Evolutionary conservation across 2,888 invertebrate species (phyloP).

Genomic region (Drosophila meridiana): DNA sequence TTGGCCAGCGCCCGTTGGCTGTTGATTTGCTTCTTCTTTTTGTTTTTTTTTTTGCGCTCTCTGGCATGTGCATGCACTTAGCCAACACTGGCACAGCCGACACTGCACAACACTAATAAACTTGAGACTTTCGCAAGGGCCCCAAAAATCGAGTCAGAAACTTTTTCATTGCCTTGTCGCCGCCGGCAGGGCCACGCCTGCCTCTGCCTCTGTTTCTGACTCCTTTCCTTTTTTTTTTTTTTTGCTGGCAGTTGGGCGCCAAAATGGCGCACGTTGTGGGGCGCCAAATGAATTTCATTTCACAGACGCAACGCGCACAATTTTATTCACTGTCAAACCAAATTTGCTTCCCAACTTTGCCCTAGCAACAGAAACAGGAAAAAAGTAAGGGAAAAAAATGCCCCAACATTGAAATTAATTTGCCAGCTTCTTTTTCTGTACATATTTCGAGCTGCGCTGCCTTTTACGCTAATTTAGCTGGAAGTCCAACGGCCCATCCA

Average conservation of each 20-base stretch:
- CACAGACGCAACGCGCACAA: conserved; percentile 73
- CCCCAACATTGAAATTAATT: conserved; percentile 69
- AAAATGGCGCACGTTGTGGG: conserved; percentile 61
- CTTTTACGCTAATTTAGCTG: conserved; percentile 70
- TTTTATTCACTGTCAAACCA: conserved; percentile 78
- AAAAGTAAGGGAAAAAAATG: neutral
- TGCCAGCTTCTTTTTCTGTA: conserved; percentile 37
- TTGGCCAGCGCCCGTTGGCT: conserved; percentile 11
- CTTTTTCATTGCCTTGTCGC: conserved; percentile 62
- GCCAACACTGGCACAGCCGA: conserved; percentile 50
- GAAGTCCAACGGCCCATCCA: conserved; percentile 23
- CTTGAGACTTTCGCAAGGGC: conserved; percentile 64
- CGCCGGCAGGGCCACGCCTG: neutral
- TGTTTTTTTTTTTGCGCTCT: neutral
- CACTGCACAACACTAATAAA: conserved; percentile 62
- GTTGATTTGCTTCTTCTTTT: neutral
- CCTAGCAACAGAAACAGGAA: conserved; percentile 3
- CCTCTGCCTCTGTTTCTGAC: conserved; percentile 4
- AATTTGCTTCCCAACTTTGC: conserved; percentile 63
- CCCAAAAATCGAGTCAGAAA: conserved; percentile 46
- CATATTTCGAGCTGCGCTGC: conserved; percentile 36
- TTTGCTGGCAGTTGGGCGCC: conserved; percentile 42
- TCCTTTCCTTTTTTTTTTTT: conserved; percentile 10
- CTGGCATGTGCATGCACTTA: conserved; percentile 38
- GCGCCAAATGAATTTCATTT: conserved; percentile 81